Conservation (phyloP, 2,797 vertebrate species). For the Crocodylus rhombifer region DNA sequence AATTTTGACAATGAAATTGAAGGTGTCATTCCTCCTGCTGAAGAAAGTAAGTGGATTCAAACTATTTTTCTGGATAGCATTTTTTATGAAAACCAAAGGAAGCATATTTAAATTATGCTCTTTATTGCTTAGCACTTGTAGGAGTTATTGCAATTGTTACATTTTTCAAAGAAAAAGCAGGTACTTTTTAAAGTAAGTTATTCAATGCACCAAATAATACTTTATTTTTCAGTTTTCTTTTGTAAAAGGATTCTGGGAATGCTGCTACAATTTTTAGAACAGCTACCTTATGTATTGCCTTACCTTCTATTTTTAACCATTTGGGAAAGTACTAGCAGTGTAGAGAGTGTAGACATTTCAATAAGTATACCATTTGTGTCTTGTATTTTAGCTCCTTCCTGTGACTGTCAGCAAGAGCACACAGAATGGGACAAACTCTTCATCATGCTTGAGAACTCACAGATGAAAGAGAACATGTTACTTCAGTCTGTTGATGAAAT, state of each 20-base stretch:
- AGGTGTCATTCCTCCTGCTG: slow-evolving; percentile 72
- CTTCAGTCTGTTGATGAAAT: slow-evolving; percentile 89
- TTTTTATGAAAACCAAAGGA: background rate
- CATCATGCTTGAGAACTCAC: slow-evolving; percentile 96
- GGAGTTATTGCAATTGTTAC: accelerated
- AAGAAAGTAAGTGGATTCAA: slow-evolving; percentile 79
- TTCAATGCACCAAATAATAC: accelerated
- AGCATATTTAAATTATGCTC: background rate
- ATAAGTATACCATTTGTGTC: background rate
- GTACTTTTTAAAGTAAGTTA: background rate
- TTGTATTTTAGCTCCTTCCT: slow-evolving; percentile 76
- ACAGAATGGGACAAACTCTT: slow-evolving; percentile 97
- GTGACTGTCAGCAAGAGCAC: slow-evolving; percentile 82
- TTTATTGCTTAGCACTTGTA: background rate
- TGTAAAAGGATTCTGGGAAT: background rate
- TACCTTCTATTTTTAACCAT: background rate
- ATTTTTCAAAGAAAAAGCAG: background rate
- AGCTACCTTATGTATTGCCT: accelerated
- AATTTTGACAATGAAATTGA: slow-evolving; percentile 83
- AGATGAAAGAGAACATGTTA: slow-evolving; percentile 97
- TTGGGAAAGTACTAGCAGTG: background rate
- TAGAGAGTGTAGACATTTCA: background rate
- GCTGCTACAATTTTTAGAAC: background rate
- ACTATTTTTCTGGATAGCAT: background rate
- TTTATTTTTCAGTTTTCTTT: background rate